These are phyloP conservation scores for Chrysolina americana DNA, from an alignment of 2,888 invertebrate genomes.

Conservation along the genomic window DNA sequence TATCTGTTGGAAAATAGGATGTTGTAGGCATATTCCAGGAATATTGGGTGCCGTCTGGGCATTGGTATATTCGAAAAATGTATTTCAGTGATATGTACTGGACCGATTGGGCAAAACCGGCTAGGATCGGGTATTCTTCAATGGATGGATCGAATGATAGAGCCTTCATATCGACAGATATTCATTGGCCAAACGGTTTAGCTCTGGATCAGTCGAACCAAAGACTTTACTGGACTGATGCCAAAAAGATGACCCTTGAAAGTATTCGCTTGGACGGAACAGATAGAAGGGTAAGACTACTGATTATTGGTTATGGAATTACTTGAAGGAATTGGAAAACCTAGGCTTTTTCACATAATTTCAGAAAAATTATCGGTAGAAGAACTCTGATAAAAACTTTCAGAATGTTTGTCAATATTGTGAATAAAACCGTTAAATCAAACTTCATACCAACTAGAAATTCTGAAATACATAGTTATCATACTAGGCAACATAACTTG, in stretches of 20 bases:
- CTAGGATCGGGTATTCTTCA: conserved; percentile 82
- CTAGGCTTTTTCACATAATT: too few species aligned
- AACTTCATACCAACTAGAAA: too few species aligned
- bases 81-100: conserved; percentile 85
- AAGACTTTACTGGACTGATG: conserved; percentile 92
- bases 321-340: background rate
- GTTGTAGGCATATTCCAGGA: too few species aligned
- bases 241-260: conserved; percentile 78
- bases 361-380: too few species aligned
- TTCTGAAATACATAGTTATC: too few species aligned
- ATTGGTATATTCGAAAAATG: background rate
- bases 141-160: conserved; percentile 86
- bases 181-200: conserved; percentile 89
- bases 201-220: conserved; percentile 84
- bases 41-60: too few species aligned
- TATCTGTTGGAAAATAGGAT: too few species aligned
- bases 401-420: too few species aligned
- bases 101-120: conserved; percentile 87
- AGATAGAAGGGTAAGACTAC: conserved; percentile 75
- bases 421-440: too few species aligned
- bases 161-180: conserved; percentile 76
- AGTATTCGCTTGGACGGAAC: conserved; percentile 77
- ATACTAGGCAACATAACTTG: too few species aligned
- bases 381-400: too few species aligned
- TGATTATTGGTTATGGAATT: background rate